Base-by-base conservation (phyloP, 2,797 vertebrate genomes). In the Phataginus tricuspis region DNA sequence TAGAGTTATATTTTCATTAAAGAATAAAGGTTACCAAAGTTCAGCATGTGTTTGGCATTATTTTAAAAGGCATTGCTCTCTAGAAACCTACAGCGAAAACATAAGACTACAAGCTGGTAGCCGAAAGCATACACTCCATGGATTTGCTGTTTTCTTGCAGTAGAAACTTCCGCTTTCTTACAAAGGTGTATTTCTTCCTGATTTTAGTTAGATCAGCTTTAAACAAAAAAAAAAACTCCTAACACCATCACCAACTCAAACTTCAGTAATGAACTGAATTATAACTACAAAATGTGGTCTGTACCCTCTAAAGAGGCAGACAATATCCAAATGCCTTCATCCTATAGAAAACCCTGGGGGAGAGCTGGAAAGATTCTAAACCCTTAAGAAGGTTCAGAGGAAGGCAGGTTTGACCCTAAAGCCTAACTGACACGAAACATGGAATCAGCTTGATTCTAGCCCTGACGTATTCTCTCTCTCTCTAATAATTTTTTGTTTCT, bases 21-120 rank as follows among this genome's bases (percentile, higher is more conserved):
- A 96, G 74, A 89, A 89, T 90, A 96, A 97, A 98, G 34, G 18
- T 95, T 91, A 79, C 86, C 72, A 95, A 96, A 95, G 92, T 97
- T 94, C 77, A 66, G 45, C 37, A 82, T 85, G 5, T 93, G 61
- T 91, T 97, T 55, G 19, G 51, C 91, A 85, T 97, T 96, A 94
- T 1, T 7, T 49, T 88, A 49, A 97, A 98, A n/a, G 90, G 11
- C 0, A 3, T 66, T 74, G 37, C 4, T 93, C 55, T 34, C 9
- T 95, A 21, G 53, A 95, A 95, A 71, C 39, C 31, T 94, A 71
- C n/a, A 96, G 12, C 45, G 10, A 72, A 93, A 80, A 68, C 75
- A 8, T 83, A 83, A 91, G 27, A 53, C 80, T 94, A 85, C 55
- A 92, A 72, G 42, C 19, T 93, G 90, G 42, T 86, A n/a, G 31